Evolutionary conservation across 1,140 invertebrate genomes (phyloP).

Genomic region (Diuraphis noxia): DNA sequence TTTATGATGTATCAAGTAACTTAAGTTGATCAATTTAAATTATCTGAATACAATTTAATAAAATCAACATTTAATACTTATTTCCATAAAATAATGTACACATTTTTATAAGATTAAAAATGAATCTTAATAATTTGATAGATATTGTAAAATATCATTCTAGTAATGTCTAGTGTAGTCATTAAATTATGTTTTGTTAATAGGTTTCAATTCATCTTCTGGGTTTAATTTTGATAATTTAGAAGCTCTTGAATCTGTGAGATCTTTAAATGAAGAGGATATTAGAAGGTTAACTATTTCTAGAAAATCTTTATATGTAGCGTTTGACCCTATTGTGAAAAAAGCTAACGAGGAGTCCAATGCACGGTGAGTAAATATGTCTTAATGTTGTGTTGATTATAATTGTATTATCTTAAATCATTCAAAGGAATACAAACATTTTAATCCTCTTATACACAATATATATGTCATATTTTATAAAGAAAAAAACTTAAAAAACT

Average conservation of each 20-base stretch:
- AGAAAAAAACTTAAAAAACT: too few relatives aligned
- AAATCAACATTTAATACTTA: neutral
- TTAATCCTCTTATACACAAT: neutral
- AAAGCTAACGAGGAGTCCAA: slow-evolving; percentile 39
- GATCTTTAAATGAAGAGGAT: slow-evolving; percentile 41
- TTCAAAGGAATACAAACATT: neutral
- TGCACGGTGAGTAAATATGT: slow-evolving; percentile 16
- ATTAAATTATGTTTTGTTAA: neutral
- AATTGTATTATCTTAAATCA: neutral
- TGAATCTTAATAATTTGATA: neutral
- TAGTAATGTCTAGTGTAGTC: neutral
- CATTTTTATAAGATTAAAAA: neutral
- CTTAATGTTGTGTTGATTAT: neutral
- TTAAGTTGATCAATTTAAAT: neutral
- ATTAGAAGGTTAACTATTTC: slow-evolving; percentile 43
- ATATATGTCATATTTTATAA: neutral
- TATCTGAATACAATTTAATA: neutral
- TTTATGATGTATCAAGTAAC: neutral
- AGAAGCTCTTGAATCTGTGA: slow-evolving; percentile 44
- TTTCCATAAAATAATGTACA: neutral
- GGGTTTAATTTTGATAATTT: slow-evolving; percentile 40
- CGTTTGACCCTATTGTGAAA: slow-evolving; percentile 42
- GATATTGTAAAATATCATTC: neutral
- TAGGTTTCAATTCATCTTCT: slow-evolving; percentile 28
- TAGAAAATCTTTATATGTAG: slow-evolving; percentile 45